Base-by-base conservation (phyloP, 2,888 invertebrate genomes). In the Agelastica alni region DNA sequence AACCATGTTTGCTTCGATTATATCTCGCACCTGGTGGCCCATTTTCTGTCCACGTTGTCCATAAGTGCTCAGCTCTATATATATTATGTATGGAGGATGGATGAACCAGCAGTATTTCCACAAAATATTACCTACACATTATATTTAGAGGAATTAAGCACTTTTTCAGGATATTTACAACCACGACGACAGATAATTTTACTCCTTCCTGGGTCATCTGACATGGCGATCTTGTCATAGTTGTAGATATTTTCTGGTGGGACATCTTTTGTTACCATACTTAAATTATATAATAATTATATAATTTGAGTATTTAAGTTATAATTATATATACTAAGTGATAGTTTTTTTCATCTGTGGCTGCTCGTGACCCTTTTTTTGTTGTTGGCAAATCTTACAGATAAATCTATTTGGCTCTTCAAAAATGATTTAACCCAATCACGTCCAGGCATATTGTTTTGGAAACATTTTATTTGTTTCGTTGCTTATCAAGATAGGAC, bases 1-100 rank as follows among this genome's bases (percentile, higher is more conserved):
- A 47, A 14, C 47, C 47, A 14, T 30, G 30, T 44, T 44, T 44
- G 31, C 47, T 47, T n/a, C 41, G 17, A 41, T 45, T 45, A 34
- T 44, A 44, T 2, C 34, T 36, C 10, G 36, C n/a, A 14, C 18
- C 18, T 5, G 10, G 9, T 10, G 49, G 42, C 9, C 52, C 52
- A 10, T 20, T 14, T 44, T 45, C 52, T 16, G 22, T 28, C 52
- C 52, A 52, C 9, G 26, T 45, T 5, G n/a, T 14, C 44, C 45
- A 52, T 10, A 52, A 4, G 10, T 52, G 44, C 4, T 28, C 28
- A 2, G 52, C 30, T 10, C 13, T n/a, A n/a, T 9, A 16, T 43
- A 51, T 16, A 51, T 34, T n/a, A 44, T 26, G 12, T 42, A 43
- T 4, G 51, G 51, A 10, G 51, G 20, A 43, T 14, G 6, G 26